Conservation (phyloP, 2,113 vertebrate species). For the Oceanites oceanicus region DNA sequence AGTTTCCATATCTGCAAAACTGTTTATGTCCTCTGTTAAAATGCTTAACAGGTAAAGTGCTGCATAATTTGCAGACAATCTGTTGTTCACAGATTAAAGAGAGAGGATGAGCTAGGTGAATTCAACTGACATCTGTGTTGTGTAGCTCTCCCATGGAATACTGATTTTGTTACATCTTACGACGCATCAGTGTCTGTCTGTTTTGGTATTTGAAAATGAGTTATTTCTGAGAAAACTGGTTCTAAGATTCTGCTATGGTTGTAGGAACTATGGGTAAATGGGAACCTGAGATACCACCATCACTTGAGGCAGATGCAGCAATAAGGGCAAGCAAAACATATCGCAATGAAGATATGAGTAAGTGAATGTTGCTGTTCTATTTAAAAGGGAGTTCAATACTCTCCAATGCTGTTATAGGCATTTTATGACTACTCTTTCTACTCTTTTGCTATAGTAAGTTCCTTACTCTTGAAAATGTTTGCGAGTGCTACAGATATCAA, state of each 20-base stretch:
- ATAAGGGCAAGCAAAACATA: not conserved
- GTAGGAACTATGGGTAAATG: constrained; percentile 38
- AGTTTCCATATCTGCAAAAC: not conserved
- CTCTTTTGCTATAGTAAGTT: not conserved
- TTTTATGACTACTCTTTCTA: not conserved
- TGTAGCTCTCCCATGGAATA: not conserved
- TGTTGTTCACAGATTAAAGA: not conserved
- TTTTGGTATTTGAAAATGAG: not conserved
- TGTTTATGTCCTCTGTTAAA: not conserved
- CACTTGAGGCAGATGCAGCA: not conserved
- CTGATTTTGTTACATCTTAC: not conserved
- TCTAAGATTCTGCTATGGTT: not conserved
- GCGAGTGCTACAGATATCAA: not conserved
- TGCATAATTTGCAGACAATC: not conserved
- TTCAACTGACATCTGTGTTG: not conserved
- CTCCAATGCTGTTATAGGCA: not conserved
- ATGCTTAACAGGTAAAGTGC: not conserved
- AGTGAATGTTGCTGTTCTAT: not conserved
- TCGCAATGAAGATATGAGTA: not conserved
- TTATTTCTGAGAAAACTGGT: not conserved
- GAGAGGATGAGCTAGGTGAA: not conserved
- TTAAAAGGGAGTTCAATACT: not conserved
- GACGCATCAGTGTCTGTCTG: not conserved
- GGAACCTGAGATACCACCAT: not conserved
- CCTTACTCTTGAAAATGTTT: not conserved